phyloP scores from a whole-genome alignment of 2,888 invertebrate genomes.

The Villa cingulata region DNA sequence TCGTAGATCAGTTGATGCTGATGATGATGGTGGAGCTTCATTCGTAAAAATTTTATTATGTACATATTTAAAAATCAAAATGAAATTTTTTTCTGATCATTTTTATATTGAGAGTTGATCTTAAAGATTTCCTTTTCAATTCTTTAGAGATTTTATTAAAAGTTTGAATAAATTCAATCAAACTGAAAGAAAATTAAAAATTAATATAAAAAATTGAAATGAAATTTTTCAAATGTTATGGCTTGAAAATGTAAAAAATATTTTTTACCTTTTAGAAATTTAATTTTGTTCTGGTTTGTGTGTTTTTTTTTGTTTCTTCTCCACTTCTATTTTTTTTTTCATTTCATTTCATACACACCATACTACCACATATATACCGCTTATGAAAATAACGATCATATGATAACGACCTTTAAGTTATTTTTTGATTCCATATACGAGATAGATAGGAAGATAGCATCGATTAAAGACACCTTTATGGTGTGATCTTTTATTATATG shows the following conservation, averaged over 20 bases:
- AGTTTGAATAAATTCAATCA: background rate
- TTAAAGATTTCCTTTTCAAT: background rate
- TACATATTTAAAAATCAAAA: conserved; percentile 1
- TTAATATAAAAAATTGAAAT: background rate
- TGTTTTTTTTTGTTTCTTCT: background rate
- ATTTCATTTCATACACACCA: no score
- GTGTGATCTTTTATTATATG: conserved; percentile 5
- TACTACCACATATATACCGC: no score
- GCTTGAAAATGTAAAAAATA: no score
- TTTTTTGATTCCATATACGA: conserved; percentile 5
- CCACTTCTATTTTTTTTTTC: background rate
- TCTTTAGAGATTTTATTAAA: background rate
- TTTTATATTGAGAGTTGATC: background rate
- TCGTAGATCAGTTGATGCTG: conserved; percentile 1
- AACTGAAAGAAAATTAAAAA: background rate
- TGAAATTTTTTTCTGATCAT: background rate
- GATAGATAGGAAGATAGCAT: conserved; percentile 6
- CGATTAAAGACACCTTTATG: conserved; percentile 11
- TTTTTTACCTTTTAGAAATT: conserved; percentile 6
- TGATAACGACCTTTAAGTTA: background rate
- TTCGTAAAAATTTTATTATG: no score
- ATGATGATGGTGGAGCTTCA: no score
- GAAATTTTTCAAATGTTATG: no score
- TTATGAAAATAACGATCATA: background rate
- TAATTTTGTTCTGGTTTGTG: no score